Base-by-base conservation (phyloP, 2,888 invertebrate species). In the Sturmia bella region DNA sequence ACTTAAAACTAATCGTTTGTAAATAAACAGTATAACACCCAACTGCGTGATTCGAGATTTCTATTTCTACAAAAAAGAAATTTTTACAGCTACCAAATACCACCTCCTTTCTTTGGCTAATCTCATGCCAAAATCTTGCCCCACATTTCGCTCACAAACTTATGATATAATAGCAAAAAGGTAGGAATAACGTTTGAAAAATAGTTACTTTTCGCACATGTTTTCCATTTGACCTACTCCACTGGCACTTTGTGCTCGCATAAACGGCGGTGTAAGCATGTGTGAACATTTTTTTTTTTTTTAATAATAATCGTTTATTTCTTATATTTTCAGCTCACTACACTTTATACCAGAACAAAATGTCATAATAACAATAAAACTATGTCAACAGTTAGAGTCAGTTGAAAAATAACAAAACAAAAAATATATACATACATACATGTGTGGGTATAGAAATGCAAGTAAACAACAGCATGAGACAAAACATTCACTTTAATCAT, bases 321-420 rank as follows among this genome's bases (percentile, higher is more conserved):
- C 45, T 59, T 64, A 15, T 63, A 54, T 52, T 76, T 27, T 68
- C 21, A 27, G 21, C 45, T 68, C 76, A 43, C 76, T 61, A 50
- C 64, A 69, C 52, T 77, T 64, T 81, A 64, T 69, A 64, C 4
- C 39, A 61, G 50, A 61, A 54, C 41, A 61, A 59, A 74, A 74
- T 78, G 69, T 77, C 78, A 82, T 45, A 69, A 77, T 73, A 81
- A n/a, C n/a, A n/a, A 82, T 54, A 78, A 68, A 81, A 73, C 78
- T 82, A 70, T 82, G 82, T 82, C 82, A 82, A 82, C 82, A 78
- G 24, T 63, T 57, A 76, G 57, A 82, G 82, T 78, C 78, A 69
- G 73, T 64, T 77, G 50, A 12, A 45, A 21, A 27, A 21, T 61
- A 13, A 43, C 0, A 56, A 32, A 39, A 24, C 11, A 64, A 3